Conservation (phyloP, 2,113 vertebrate species). For the Oncorhynchus clarkii region DNA sequence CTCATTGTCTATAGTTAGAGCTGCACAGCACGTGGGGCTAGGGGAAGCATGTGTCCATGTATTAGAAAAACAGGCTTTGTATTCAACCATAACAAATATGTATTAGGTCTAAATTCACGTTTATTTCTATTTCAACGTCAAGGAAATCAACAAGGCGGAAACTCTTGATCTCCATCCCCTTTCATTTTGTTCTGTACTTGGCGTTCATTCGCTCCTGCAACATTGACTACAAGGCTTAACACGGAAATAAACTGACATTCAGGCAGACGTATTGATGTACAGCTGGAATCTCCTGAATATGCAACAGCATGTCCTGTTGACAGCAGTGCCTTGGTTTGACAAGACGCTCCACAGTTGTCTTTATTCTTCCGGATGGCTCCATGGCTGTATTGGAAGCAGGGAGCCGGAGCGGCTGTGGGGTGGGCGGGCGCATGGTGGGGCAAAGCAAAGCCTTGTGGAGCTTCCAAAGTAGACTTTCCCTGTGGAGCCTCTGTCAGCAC, state of each 20-base stretch:
- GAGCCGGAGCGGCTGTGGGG: neutral
- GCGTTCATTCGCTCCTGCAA: no score
- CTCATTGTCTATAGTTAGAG: conserved; percentile 37
- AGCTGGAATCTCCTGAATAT: conserved; percentile 21
- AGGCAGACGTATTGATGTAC: neutral
- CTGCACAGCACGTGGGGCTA: neutral
- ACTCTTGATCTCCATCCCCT: no score
- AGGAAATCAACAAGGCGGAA: neutral
- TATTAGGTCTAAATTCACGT: neutral
- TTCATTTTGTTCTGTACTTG: neutral
- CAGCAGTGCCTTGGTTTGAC: conserved; percentile 35
- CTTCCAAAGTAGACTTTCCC: conserved; percentile 23
- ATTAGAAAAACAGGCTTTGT: conserved; percentile 10
- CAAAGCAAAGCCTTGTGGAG: conserved; percentile 20
- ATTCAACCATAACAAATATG: neutral
- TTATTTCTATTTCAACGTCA: neutral
- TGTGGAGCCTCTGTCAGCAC: conserved; percentile 25
- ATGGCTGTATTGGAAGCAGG: neutral
- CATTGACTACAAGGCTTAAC: neutral
- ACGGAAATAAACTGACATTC: conserved; percentile 10
- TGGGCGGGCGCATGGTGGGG: conserved; percentile 28
- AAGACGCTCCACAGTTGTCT: conserved; percentile 31
- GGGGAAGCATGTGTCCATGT: conserved; percentile 25
- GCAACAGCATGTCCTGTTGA: conserved; percentile 17
- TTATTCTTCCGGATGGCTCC: conserved; percentile 24